Base-by-base conservation (phyloP, 2,888 invertebrate species). In the Drosophila sordidula region DNA sequence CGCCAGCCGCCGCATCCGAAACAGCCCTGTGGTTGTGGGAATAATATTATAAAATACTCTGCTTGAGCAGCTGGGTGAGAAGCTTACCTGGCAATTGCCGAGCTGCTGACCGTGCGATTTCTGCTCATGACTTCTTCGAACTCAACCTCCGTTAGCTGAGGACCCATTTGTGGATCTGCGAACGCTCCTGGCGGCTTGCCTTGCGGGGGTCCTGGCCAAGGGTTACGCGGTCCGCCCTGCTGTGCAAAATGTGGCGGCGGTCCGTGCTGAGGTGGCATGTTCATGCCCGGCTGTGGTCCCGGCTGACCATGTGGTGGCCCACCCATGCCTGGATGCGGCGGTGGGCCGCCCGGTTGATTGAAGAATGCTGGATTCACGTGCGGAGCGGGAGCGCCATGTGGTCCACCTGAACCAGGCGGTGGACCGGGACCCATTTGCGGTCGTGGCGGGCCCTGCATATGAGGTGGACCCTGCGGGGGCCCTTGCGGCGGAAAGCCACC, bases 81-180 rank as follows among this genome's bases (percentile, higher is more conserved):
- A 14, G 14, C 69, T 46, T 64, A 92, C 91, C 92, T 90, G 12
- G 98, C 97, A 78, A 99, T 99, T 16, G 99, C 99, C 55, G 98
- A 98, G 79, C 98, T 98, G 38, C 98, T 98, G 0, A 99, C 99
- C 8, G 99, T 99, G 81, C 99, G 95, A 93, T 99, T 99, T 75
- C 99, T 95, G 62, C 96, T 95, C 97, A 99, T 98, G 59, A 98
- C 97, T 92, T 99, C 99, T 92, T 99, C 99, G 93, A 99, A 99
- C 93, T 99, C 99, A 38, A 96, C 97, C 93, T 99, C 99, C 74
- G 95, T 95, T 78, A 98, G 94, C 70, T 94, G 94, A 0, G 95
- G 95, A 6, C 91, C 90, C 68, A 94, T 94, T 45, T 89, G 78
- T 41, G 91, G 92, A 47, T 91, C 92, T 2, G 92, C 90, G 74